Evolutionary conservation across 2,113 vertebrate genomes (phyloP).

Genomic region (Pluvianellus socialis): DNA sequence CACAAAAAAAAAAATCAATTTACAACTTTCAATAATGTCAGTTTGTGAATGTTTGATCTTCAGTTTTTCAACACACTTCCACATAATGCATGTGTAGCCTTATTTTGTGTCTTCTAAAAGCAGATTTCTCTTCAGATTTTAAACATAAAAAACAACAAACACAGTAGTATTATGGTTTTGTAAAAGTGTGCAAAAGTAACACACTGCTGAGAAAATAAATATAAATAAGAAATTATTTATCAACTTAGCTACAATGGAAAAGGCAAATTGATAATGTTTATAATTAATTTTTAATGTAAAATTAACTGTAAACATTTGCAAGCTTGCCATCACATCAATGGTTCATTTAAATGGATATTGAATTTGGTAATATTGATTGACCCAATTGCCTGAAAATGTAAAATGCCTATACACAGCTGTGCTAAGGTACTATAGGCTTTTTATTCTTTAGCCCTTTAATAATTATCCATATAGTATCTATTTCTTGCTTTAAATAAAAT

Average conservation of each 20-base stretch:
- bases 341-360: slow-evolving; percentile 15
- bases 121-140: slow-evolving; percentile 54
- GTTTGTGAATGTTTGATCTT: slow-evolving; percentile 69
- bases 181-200: slow-evolving; percentile 75
- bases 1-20: slow-evolving; percentile 68
- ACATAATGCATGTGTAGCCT: slow-evolving; percentile 35
- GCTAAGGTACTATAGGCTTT: slow-evolving; percentile 28
- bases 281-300: slow-evolving; percentile 14
- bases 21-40: slow-evolving; percentile 66
- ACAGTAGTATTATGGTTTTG: slow-evolving; percentile 76
- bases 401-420: slow-evolving; percentile 8
- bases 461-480: slow-evolving; percentile 47
- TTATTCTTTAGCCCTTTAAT: slow-evolving; percentile 75
- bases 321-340: neutral
- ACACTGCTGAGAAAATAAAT: slow-evolving; percentile 73
- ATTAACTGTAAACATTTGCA: slow-evolving; percentile 50
- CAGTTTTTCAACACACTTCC: slow-evolving; percentile 49
- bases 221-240: slow-evolving; percentile 54
- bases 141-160: slow-evolving; percentile 60
- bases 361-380: slow-evolving; percentile 4
- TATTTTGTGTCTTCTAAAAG: slow-evolving; percentile 55
- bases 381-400: slow-evolving; percentile 21
- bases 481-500: slow-evolving; percentile 39
- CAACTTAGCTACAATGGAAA: slow-evolving; percentile 24
- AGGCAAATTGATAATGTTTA: slow-evolving; percentile 35